Evolutionary conservation across 2,888 invertebrate species (phyloP), one percentile per base, ranked within the genome.

Genomic region (Cactoblastis cactorum): DNA sequence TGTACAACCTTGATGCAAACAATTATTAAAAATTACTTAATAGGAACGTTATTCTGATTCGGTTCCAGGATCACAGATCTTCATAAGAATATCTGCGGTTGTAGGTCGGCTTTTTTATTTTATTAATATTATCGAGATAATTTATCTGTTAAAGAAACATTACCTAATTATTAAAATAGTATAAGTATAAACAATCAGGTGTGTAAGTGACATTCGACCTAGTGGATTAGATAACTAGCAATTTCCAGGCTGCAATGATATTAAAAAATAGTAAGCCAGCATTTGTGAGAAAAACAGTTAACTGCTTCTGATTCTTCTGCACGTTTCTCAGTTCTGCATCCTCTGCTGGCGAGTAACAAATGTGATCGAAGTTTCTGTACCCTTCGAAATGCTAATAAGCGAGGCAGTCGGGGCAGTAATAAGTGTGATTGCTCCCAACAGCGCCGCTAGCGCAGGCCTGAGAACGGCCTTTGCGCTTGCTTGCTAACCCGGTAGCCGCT

Each of bases 401-500:
- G 45, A 32, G n/a, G 41, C 28, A 33, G 51, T 35, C 33, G 51
- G 48, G 50, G 45, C 15, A 34, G 55, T 52, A 54, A 57, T 50
- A 58, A 41, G 53, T 35, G 50, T 52, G 55, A 51, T 41, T 50
- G 58, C 50, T 50, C 37, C 51, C 41, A 19, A 50, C 47, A 43
- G 53, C 56, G 54, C 53, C 55, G 54, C 53, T 49, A 51, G 69
- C 77, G 78, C 77, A 71, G 72, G 74, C 80, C 80, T 73, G 51
- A 63, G 73, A 72, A 66, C 82, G 77, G 81, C 70, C 75, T 59
- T 66, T 68, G 80, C 78, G 78, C 76, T 61, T 64, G 88, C 87
- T 86, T 85, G 77, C 81, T 88, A 89, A 88, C 86, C 88, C 86
- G 86, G 84, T 81, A 87, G 88, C 86, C 85, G 87, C 88, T 88